Conservation (phyloP, 2,113 vertebrate species). For the Leucopternis melanops region DNA sequence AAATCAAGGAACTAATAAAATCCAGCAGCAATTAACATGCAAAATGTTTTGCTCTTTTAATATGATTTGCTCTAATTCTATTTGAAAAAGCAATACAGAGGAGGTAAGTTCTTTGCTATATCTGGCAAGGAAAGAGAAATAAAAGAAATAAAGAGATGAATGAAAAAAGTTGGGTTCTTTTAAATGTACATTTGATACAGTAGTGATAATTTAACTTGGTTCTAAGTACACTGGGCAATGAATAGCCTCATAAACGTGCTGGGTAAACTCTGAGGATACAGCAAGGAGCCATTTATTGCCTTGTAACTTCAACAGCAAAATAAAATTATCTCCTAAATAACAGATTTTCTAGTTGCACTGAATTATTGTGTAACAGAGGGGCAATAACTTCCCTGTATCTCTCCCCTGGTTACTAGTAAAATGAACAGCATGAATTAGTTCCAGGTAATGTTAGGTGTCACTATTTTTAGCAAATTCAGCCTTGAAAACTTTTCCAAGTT, state of each 20-base stretch:
- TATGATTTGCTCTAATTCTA: background rate
- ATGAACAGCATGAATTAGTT: slow-evolving; percentile 41
- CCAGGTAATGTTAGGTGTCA: background rate
- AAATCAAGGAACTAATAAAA: slow-evolving; percentile 36
- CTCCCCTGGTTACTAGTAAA: slow-evolving; percentile 65
- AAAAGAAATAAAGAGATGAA: slow-evolving; percentile 22
- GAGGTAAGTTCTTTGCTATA: background rate
- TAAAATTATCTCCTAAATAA: slow-evolving; percentile 74
- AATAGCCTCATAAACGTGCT: slow-evolving; percentile 59
- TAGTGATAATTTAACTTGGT: slow-evolving; percentile 50
- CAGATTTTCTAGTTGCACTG: slow-evolving; percentile 62
- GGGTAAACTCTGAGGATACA: slow-evolving; percentile 49
- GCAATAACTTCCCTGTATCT: slow-evolving; percentile 54
- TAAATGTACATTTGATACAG: slow-evolving; percentile 23
- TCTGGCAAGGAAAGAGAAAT: background rate
- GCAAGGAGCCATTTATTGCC: slow-evolving; percentile 66
- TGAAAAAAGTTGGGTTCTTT: background rate
- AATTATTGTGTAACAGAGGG: slow-evolving; percentile 55
- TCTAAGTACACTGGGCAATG: slow-evolving; percentile 42
- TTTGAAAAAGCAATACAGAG: background rate
- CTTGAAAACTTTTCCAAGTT: slow-evolving; percentile 21
- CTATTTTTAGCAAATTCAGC: slow-evolving; percentile 34
- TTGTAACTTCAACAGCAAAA: slow-evolving; percentile 50
- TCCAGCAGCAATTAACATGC: slow-evolving; percentile 4
- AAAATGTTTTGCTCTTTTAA: slow-evolving; percentile 30